Evolutionary conservation across 2,797 vertebrate genomes (phyloP).

Genomic region (Enteromius unitaeniatus): DNA sequence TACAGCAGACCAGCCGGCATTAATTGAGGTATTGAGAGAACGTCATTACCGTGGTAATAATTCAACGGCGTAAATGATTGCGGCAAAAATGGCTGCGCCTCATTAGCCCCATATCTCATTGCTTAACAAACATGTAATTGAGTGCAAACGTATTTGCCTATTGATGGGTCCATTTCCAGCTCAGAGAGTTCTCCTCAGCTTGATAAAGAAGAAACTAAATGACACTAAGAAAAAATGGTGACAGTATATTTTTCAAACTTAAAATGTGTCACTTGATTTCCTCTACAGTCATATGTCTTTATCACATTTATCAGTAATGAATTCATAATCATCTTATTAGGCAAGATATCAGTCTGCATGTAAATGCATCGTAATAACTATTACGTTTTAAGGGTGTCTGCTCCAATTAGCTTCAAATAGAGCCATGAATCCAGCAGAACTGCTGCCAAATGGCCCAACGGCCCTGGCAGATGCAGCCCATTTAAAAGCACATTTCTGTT

Average conservation of each 20-base stretch:
- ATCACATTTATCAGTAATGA: conserved; percentile 37
- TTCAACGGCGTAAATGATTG: conserved; percentile 67
- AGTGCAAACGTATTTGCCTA: conserved; percentile 71
- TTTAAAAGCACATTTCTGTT: conserved; percentile 63
- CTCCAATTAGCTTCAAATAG: conserved; percentile 61
- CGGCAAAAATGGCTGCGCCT: conserved; percentile 65
- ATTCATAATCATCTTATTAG: conserved; percentile 45
- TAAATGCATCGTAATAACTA: conserved; percentile 53
- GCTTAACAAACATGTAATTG: conserved; percentile 72
- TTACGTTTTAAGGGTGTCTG: conserved; percentile 43
- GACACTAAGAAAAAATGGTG: conserved; percentile 43
- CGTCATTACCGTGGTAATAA: conserved; percentile 73
- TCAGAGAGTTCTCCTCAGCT: conserved; percentile 40
- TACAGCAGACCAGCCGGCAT: conserved; percentile 53
- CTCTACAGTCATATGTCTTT: conserved; percentile 40
- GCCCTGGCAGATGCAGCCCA: conserved; percentile 60
- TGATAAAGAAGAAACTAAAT: conserved; percentile 49
- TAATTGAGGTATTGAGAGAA: conserved; percentile 76
- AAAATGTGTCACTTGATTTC: conserved; percentile 43
- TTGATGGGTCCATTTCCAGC: conserved; percentile 71
- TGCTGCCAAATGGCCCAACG: conserved; percentile 60
- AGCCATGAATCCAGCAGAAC: conserved; percentile 54
- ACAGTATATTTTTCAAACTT: conserved; percentile 32
- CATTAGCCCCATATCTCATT: conserved; percentile 75
- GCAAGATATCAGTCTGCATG: conserved; percentile 47